Percentiles rank a stretch among this genome's conserved stretches.
Evolutionary conservation across 1,140 invertebrate genomes (phyloP).

Genomic region (Drusus annulatus): DNA sequence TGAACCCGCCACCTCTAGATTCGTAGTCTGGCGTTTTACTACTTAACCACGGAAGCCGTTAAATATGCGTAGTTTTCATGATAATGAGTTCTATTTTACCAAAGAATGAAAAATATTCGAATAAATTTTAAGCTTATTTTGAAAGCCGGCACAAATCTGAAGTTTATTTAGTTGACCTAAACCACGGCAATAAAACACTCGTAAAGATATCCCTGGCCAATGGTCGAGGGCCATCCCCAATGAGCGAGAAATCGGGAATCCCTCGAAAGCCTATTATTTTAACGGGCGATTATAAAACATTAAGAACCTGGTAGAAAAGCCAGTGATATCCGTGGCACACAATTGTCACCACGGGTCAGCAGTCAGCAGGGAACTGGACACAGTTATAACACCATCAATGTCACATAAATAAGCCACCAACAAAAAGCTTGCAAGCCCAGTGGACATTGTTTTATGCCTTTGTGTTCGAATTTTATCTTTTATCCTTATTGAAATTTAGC

Average conservation of each 20-base stretch:
- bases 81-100: too few relatives aligned
- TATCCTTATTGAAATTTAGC: too few relatives aligned
- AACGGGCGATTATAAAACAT: constrained; percentile 24
- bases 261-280: constrained; percentile 12
- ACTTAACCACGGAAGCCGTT: too few relatives aligned
- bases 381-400: constrained; percentile 40
- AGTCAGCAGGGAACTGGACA: background rate
- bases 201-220: background rate
- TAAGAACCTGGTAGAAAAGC: background rate
- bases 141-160: too few relatives aligned
- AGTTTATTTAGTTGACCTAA: too few relatives aligned
- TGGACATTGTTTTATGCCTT: too few relatives aligned
- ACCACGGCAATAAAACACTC: background rate
- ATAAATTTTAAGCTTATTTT: too few relatives aligned
- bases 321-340: constrained; percentile 21
- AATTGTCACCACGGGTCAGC: constrained; percentile 32
- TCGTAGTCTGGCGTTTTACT: too few relatives aligned
- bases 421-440: constrained; percentile 4
- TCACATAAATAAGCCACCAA: constrained; percentile 40
- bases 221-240: background rate
- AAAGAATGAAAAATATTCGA: too few relatives aligned
- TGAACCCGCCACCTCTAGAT: too few relatives aligned
- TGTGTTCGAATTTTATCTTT: too few relatives aligned
- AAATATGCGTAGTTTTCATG: too few relatives aligned
- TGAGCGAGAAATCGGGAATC: background rate